phyloP scores from a whole-genome alignment of 1,140 invertebrate genomes.

The Drosophila pallidifrons region DNA sequence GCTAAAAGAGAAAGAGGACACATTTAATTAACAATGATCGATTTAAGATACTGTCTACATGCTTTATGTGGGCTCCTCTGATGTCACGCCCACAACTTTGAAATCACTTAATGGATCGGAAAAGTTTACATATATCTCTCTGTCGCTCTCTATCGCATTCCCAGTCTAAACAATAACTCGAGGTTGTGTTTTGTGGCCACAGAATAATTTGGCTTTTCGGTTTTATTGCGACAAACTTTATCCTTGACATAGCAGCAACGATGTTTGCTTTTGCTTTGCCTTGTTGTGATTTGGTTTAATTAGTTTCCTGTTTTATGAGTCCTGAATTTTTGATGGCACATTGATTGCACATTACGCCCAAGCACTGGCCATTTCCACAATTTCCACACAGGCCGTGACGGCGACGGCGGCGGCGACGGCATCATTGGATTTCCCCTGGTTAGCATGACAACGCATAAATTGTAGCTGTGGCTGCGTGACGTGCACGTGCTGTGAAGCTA shows the following conservation, averaged over 20 bases:
- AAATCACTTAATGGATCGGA: constrained; percentile 69
- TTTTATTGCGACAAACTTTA: constrained; percentile 70
- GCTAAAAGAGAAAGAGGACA: neutral
- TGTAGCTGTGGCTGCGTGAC: constrained; percentile 33
- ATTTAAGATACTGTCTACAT: constrained; percentile 36
- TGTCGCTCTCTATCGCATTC: neutral
- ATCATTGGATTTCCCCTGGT: constrained; percentile 24
- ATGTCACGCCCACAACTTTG: constrained; percentile 49
- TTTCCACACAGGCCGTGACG: neutral
- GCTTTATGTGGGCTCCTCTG: constrained; percentile 8
- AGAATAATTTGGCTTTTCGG: constrained; percentile 52
- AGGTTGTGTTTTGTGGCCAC: constrained; percentile 39
- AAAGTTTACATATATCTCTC: constrained; percentile 50
- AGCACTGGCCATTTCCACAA: constrained; percentile 1
- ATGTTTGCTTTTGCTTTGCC: constrained; percentile 29
- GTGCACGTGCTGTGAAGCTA: constrained; percentile 32
- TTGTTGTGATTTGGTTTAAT: constrained; percentile 45
- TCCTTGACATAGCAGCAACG: constrained; percentile 17
- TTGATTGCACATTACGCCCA: constrained; percentile 52
- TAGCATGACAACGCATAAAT: constrained; percentile 63
- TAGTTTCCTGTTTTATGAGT: constrained; percentile 65
- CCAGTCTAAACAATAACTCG: constrained; percentile 11
- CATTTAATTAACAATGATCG: constrained; percentile 48
- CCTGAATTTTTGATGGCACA: constrained; percentile 55
- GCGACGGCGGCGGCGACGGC: neutral